Base-by-base conservation (phyloP, 2,888 invertebrate species). In the Platerodrilus igneus region DNA sequence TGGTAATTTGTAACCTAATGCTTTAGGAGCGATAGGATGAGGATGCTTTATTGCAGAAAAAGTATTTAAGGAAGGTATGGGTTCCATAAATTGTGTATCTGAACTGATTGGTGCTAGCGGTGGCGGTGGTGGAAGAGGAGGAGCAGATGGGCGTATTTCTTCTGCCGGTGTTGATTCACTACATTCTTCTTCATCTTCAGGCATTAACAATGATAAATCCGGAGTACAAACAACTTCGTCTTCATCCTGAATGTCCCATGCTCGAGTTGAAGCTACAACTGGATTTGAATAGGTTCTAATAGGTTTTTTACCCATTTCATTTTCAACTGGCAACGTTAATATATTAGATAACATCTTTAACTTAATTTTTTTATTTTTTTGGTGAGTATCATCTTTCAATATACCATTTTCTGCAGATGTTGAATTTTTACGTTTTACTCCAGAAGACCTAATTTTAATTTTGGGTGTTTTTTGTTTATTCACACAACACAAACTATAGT, bases 201-300 rank as follows among this genome's bases (percentile, higher is more conserved):
- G 44, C 47, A 54, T 51, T 28, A 49, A 41, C 16, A 36, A 23
- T 13, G 33, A 39, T 10, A 74, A 69, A 59, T 79, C 80, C 1
- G 79, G 80, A 1, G 79, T 79, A 47, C 80, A 80, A 10, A 80
- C 77, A 8, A 80, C 75, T 57, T 70, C 72, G 55, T 72, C 67
- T 51, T 77, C 71, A 6, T 34, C 47, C 15, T 41, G 31, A 14
- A 27, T 17, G n/a, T 36, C 28, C 45, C 43, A 47, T 4, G 30
- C 10, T 17, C n/a, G n/a, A n/a, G 13, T 19, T 6, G 27, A 17
- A 2, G 18, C 14, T 2, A 16, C 6, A 8, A 4, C n/a, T 14
- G 14, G 8, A 8, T 18, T 8, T 8, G n/a, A 2, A n/a, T 8
- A 4, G 13, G 8, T 17, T 17, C 25, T 23, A 10, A n/a, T 33